phyloP scores from a whole-genome alignment of 2,888 invertebrate species.

The Athripsodes cinereus region DNA sequence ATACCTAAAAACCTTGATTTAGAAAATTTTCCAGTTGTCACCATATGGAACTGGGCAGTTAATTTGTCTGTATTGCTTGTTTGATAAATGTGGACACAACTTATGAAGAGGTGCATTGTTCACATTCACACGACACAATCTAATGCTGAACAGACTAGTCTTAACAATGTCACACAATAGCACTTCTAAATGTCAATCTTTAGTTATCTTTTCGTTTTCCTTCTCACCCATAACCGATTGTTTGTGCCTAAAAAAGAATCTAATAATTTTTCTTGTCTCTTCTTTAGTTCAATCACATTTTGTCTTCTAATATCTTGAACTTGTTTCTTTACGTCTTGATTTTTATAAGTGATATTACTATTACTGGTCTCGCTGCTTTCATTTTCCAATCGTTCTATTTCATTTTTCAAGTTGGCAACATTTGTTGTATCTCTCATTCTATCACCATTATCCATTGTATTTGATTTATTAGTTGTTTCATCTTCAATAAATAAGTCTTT shows the following conservation, averaged over 20 bases:
- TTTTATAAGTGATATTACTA: conserved; percentile 43
- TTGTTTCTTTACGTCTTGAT: conserved; percentile 42
- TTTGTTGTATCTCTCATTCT: conserved; percentile 25
- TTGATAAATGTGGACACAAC: no score
- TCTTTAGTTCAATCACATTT: conserved; percentile 27
- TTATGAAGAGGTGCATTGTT: no score
- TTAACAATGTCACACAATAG: no score
- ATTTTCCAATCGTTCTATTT: conserved; percentile 22
- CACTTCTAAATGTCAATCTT: no score
- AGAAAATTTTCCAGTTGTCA: no score
- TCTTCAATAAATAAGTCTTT: conserved; percentile 53
- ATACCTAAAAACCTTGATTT: no score
- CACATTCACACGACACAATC: no score
- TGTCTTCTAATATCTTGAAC: conserved; percentile 35
- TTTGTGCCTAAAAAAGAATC: background rate
- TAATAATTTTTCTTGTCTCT: conserved; percentile 2
- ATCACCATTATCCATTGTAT: conserved; percentile 26
- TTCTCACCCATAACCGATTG: conserved; percentile 6
- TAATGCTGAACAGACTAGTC: no score
- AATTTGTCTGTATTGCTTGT: no score
- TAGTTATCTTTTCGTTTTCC: conserved; percentile 20
- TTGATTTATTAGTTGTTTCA: conserved; percentile 31
- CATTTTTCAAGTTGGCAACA: conserved; percentile 31
- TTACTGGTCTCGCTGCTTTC: conserved; percentile 31
- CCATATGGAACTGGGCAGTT: no score